Base-by-base conservation (phyloP, 2,113 vertebrate genomes). In the Lipotes vexillifer region DNA sequence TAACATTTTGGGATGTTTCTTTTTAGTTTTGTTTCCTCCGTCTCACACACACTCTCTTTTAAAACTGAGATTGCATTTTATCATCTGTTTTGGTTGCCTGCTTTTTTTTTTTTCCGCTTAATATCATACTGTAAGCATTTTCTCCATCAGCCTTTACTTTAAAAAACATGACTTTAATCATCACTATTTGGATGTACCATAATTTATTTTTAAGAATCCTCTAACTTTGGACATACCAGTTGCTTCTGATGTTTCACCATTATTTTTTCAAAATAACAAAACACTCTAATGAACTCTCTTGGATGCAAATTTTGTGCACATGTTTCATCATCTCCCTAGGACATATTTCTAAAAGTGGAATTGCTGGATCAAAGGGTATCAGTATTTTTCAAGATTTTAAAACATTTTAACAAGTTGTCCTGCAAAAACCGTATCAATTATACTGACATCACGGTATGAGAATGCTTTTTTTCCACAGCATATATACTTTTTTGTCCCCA, bases 281-380 rank as follows among this genome's bases (percentile, higher is more conserved):
- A 38, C n/a, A 13, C 7, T 38, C 23, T 57, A 20, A 29, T n/a
- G 46, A 72, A 23, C n/a, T 68, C 66, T 46, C 18, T 44, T 23
- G 6, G 46, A 52, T 65, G 59, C 11, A 66, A n/a, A 81, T 88
- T 77, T 44, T 92, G 36, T 89, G 84, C 46, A 57, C 14, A 4
- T 68, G 15, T 96, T 68, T 69, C 52, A 25, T 65, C 65, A 88
- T 66, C 75, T 96, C 74, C 71, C 46, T 31, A 55, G 69, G 77
- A 38, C 31, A 27, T 59, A 78, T 87, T 93, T 95, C 96, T 97
- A 68, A 90, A 89, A 82, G 14, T 49, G 33, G 20, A 86, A 61
- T 46, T 68, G 33, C 59, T 90, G 20, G 29, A 68, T 81, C 66
- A 72, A 82, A 82, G 46, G 12, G 31, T 55, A 69, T 75, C 90